Percentiles rank a stretch among this genome's conserved stretches.
Conservation (phyloP, 2,888 invertebrate genomes). For the Pinctada fucata region DNA sequence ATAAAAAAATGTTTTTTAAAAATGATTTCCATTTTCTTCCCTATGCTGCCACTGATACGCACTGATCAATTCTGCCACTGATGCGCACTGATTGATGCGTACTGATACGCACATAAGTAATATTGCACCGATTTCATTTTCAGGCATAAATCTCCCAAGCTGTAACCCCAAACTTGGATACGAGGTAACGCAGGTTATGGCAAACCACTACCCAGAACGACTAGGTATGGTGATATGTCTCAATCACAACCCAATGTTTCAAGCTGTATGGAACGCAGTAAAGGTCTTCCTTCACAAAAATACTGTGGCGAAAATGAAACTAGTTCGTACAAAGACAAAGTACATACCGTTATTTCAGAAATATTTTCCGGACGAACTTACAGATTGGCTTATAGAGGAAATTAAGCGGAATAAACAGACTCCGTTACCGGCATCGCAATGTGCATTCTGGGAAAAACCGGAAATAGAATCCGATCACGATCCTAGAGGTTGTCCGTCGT, state of each 20-base stretch:
- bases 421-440: conserved; percentile 63
- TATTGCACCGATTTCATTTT: not conserved
- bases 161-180: conserved; percentile 74
- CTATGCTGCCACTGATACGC: too few species aligned
- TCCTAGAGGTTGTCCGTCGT: conserved; percentile 70
- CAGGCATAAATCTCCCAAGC: conserved; percentile 72
- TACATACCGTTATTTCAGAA: conserved; percentile 62
- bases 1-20: too few species aligned
- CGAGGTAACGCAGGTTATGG: conserved; percentile 67
- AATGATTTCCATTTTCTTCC: too few species aligned
- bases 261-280: conserved; percentile 74
- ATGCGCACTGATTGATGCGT: too few species aligned
- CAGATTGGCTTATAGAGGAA: conserved; percentile 71
- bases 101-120: too few species aligned
- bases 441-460: conserved; percentile 71
- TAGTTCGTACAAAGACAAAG: conserved; percentile 68
- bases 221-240: conserved; percentile 72
- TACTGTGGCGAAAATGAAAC: conserved; percentile 69
- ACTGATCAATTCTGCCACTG: too few species aligned
- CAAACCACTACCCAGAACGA: conserved; percentile 75
- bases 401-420: conserved; percentile 68
- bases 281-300: conserved; percentile 70
- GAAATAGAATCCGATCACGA: conserved; percentile 59
- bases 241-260: conserved; percentile 73
- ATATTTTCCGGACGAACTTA: conserved; percentile 68